phyloP scores from a whole-genome alignment of 2,888 invertebrate species.

The Heteromyza rotundicornis region DNA sequence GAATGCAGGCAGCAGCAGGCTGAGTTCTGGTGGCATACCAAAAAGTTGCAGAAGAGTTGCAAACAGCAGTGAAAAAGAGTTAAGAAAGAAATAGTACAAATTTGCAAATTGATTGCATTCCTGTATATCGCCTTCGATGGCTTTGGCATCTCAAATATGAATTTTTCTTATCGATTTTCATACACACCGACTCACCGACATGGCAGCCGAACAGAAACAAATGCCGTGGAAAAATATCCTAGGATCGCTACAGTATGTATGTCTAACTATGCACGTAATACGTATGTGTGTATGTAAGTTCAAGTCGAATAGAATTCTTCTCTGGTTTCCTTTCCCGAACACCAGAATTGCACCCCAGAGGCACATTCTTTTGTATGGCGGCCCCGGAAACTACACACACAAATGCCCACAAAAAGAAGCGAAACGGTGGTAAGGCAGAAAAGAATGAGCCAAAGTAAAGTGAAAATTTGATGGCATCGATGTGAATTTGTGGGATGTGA shows the following conservation, averaged over 20 bases:
- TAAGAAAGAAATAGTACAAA: constrained; percentile 38
- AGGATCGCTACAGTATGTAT: too few relatives aligned
- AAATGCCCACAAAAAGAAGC: too few relatives aligned
- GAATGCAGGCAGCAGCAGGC: background rate
- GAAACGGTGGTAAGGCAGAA: too few relatives aligned
- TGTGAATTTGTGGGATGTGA: constrained; percentile 2
- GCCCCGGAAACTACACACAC: too few relatives aligned
- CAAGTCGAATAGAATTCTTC: too few relatives aligned
- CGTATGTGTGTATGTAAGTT: too few relatives aligned
- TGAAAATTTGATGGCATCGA: background rate
- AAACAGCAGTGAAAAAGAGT: background rate
- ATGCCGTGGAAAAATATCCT: background rate
- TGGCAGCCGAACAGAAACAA: constrained; percentile 6
- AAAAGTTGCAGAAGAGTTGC: background rate
- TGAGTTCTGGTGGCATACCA: background rate
- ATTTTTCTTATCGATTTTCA: constrained; percentile 23
- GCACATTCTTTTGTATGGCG: too few relatives aligned
- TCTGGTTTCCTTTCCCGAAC: too few relatives aligned
- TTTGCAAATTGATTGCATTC: constrained; percentile 60
- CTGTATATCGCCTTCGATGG: constrained; percentile 41
- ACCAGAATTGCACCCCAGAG: too few relatives aligned
- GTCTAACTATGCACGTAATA: too few relatives aligned
- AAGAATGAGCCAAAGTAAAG: background rate
- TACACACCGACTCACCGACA: too few relatives aligned
- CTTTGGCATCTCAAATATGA: constrained; percentile 31